These are phyloP conservation scores for Siniperca obscura DNA, from an alignment of 2,797 vertebrate genomes.

Conservation along the genomic window DNA sequence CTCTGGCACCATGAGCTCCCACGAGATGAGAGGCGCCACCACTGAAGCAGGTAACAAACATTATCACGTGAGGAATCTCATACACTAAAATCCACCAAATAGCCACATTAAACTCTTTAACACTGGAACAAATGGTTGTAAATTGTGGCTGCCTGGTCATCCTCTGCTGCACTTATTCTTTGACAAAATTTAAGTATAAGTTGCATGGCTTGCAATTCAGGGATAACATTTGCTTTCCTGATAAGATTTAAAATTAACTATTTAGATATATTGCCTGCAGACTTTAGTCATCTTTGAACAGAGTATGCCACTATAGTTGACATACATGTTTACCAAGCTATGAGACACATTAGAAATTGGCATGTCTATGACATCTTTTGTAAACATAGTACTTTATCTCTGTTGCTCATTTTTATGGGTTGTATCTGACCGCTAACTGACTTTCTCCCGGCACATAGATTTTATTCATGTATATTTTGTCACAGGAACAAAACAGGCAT, in stretches of 20 bases:
- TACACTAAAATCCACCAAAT: neutral
- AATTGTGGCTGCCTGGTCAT: neutral
- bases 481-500: constrained; percentile 39
- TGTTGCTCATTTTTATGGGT: neutral
- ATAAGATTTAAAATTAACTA: neutral
- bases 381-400: neutral
- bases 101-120: neutral
- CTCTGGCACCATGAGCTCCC: constrained; percentile 86
- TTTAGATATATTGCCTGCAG: neutral
- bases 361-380: neutral
- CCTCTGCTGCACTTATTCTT: neutral
- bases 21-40: constrained; percentile 83
- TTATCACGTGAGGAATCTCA: neutral
- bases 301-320: neutral
- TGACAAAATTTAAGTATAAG: neutral
- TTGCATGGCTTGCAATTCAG: neutral
- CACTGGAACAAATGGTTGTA: neutral
- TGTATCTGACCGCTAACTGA: neutral
- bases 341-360: neutral
- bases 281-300: neutral
- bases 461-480: neutral
- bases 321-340: neutral
- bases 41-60: constrained; percentile 78
- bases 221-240: neutral
- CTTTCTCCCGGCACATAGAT: neutral